These are phyloP conservation scores for Lutjanus erythropterus DNA, from an alignment of 2,113 vertebrate genomes.

Conservation along the genomic window DNA sequence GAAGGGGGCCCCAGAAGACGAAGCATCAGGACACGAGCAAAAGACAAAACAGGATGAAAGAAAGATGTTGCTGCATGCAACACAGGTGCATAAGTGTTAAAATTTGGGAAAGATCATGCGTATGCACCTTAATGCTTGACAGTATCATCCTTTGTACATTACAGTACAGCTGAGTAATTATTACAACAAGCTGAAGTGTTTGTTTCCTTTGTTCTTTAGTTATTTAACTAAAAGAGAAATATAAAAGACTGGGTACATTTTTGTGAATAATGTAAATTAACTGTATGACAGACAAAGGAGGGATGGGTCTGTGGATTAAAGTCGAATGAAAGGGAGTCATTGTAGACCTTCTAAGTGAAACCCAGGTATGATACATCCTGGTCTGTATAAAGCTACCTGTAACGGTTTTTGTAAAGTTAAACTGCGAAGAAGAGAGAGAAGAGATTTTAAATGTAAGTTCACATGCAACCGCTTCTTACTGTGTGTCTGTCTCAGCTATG, in stretches of 20 bases:
- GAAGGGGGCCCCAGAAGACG: slow-evolving; percentile 34
- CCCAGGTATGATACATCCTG: slow-evolving; percentile 43
- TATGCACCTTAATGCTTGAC: slow-evolving; percentile 89
- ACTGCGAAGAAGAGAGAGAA: slow-evolving; percentile 39
- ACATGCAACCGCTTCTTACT: slow-evolving; percentile 47
- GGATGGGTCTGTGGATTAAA: slow-evolving; percentile 67
- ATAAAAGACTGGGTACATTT: slow-evolving; percentile 88
- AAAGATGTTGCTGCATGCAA: slow-evolving; percentile 22
- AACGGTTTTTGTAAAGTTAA: slow-evolving; percentile 57
- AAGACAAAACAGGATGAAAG: slow-evolving; percentile 30
- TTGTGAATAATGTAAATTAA: slow-evolving; percentile 99
- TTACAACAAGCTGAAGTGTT: slow-evolving; percentile 58
- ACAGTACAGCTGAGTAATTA: slow-evolving; percentile 72
- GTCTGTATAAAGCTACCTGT: slow-evolving; percentile 68
- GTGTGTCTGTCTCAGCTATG: slow-evolving; percentile 48
- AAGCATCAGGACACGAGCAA: slow-evolving; percentile 35
- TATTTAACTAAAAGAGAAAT: slow-evolving; percentile 91
- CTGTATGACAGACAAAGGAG: slow-evolving; percentile 65
- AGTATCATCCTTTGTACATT: slow-evolving; percentile 76
- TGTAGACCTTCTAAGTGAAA: slow-evolving; percentile 53
- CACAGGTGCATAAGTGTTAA: slow-evolving; percentile 60
- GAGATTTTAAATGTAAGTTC: slow-evolving; percentile 34
- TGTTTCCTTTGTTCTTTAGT: slow-evolving; percentile 86
- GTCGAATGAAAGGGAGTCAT: slow-evolving; percentile 66
- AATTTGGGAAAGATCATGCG: slow-evolving; percentile 52